Evolutionary conservation across 2,113 vertebrate species (phyloP).

Genomic region (Helogale parvula): DNA sequence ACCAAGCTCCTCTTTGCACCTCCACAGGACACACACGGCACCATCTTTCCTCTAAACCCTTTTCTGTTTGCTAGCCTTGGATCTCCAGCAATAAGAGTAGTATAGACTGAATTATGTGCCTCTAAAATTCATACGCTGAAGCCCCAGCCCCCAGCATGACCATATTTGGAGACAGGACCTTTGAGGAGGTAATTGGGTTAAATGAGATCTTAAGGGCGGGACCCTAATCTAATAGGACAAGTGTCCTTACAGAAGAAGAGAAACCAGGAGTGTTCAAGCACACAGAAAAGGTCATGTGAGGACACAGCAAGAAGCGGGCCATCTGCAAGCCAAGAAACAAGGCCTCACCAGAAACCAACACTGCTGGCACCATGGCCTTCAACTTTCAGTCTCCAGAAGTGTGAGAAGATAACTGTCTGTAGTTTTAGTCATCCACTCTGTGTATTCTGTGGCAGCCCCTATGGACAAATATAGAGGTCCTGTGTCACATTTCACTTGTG

Average conservation of each 20-base stretch:
- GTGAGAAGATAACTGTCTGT: background rate
- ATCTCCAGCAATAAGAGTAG: conserved; percentile 1
- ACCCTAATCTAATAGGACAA: background rate
- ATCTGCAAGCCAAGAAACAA: background rate
- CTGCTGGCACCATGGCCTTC: background rate
- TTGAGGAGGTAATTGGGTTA: background rate
- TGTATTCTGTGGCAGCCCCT: background rate
- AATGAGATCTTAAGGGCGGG: background rate
- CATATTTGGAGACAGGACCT: background rate
- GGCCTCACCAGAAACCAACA: background rate
- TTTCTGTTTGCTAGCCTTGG: background rate
- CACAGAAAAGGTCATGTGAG: background rate
- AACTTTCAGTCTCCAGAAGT: background rate
- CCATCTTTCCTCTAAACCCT: background rate
- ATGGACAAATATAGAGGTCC: background rate
- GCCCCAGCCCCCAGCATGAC: background rate
- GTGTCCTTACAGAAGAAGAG: background rate
- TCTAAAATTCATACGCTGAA: background rate
- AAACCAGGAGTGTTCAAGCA: background rate
- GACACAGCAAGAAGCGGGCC: background rate
- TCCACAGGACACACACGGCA: background rate
- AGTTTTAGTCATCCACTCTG: background rate
- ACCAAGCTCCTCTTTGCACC: background rate
- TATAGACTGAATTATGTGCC: background rate
- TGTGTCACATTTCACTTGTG: background rate